Evolutionary conservation across 2,113 vertebrate species (phyloP).

Genomic region (Gnathochromis pfefferi): DNA sequence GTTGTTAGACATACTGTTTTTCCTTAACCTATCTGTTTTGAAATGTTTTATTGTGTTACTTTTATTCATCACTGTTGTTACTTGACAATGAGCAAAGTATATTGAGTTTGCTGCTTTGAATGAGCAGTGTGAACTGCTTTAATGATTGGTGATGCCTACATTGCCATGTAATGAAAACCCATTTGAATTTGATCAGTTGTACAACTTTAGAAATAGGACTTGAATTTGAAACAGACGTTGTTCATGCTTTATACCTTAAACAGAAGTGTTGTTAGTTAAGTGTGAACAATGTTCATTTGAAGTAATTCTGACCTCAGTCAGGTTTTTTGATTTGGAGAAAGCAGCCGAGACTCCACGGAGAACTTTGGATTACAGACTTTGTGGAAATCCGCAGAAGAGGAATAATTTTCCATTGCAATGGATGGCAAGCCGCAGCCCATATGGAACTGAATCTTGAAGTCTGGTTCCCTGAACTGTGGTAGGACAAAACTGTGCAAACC

Average conservation of each 20-base stretch:
- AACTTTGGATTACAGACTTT: background rate
- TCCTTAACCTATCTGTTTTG: background rate
- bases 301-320: background rate
- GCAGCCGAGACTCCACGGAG: background rate
- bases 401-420: background rate
- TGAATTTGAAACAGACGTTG: background rate
- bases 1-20: background rate
- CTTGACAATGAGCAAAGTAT: background rate
- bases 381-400: background rate
- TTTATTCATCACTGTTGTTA: background rate
- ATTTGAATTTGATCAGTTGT: background rate
- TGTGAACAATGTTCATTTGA: background rate
- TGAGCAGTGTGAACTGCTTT: background rate
- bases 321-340: background rate
- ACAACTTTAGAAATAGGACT: background rate
- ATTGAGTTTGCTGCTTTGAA: background rate
- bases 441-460: background rate
- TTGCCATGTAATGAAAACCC: background rate
- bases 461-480: background rate
- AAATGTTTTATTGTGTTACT: background rate
- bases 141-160: rapidly evolving
- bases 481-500: background rate
- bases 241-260: background rate
- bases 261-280: background rate
- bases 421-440: rapidly evolving